A percentile compares a stretch with the other conserved stretches of the same genome.
phyloP scores from a whole-genome alignment of 2,797 vertebrate genomes.

The Falco novaeseelandiae region DNA sequence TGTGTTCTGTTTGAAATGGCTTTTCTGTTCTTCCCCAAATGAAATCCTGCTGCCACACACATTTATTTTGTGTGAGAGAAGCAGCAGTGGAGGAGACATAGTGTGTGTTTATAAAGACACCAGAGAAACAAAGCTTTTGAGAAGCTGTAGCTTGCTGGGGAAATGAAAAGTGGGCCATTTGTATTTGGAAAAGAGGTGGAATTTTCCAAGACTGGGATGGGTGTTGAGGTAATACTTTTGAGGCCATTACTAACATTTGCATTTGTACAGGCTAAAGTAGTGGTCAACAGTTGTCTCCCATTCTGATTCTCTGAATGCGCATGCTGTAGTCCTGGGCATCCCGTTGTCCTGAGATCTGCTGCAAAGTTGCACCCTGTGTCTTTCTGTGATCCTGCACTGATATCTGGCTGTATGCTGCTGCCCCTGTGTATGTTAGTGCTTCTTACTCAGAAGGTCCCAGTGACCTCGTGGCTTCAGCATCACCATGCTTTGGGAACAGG shows the following conservation, averaged over 20 bases:
- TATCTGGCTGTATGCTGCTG: background rate
- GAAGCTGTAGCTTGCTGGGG: background rate
- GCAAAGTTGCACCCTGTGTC: background rate
- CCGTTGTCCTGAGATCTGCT: background rate
- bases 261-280: background rate
- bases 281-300: background rate
- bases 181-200: background rate
- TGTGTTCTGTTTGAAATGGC: background rate
- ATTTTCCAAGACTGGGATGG: background rate
- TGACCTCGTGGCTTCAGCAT: background rate
- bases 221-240: background rate
- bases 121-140: background rate
- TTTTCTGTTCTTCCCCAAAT: constrained; percentile 23
- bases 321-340: background rate
- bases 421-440: background rate
- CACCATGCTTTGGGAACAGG: background rate
- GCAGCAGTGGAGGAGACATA: background rate
- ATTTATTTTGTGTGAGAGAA: background rate
- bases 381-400: background rate
- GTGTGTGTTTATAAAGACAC: background rate
- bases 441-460: background rate
- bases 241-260: background rate
- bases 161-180: background rate
- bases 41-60: background rate
- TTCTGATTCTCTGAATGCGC: background rate